Evolutionary conservation across 1,140 invertebrate species (phyloP).

Genomic region (Drosophila kohkoa): DNA sequence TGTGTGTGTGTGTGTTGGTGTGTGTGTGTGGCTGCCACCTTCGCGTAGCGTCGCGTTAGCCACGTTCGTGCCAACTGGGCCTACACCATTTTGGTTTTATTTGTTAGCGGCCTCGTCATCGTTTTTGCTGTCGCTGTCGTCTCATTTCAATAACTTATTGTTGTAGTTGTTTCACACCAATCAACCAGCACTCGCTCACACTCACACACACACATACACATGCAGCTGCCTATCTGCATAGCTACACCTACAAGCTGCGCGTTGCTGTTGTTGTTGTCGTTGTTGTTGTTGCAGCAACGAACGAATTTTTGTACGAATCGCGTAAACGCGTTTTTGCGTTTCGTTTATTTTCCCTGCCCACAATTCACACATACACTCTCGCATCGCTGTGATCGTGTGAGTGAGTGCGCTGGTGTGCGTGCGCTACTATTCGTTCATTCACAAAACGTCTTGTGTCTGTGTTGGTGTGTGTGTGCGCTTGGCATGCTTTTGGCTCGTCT

Average conservation of each 20-base stretch:
- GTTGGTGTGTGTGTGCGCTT: slow-evolving; percentile 35
- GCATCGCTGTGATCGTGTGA: slow-evolving; percentile 42
- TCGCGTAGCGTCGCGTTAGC: slow-evolving; percentile 4
- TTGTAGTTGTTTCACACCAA: slow-evolving; percentile 66
- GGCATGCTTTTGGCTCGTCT: slow-evolving; percentile 67
- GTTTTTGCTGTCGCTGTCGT: slow-evolving; percentile 55
- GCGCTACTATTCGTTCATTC: slow-evolving; percentile 81
- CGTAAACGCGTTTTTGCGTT: slow-evolving; percentile 84
- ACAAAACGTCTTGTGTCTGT: slow-evolving; percentile 64
- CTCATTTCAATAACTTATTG: slow-evolving; percentile 81
- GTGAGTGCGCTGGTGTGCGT: slow-evolving; percentile 51
- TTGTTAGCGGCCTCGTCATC: slow-evolving; percentile 49
- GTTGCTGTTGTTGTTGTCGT: too few relatives aligned
- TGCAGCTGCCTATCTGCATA: slow-evolving; percentile 54
- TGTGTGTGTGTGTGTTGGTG: too few relatives aligned
- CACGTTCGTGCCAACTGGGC: slow-evolving; percentile 37
- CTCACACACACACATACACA: slow-evolving; percentile 16
- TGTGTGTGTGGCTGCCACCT: slow-evolving; percentile 35
- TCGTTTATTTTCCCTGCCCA: slow-evolving; percentile 85
- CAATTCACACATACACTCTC: slow-evolving; percentile 73
- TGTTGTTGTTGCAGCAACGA: slow-evolving; percentile 16
- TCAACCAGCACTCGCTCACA: slow-evolving; percentile 37
- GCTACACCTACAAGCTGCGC: slow-evolving; percentile 66
- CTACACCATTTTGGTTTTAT: slow-evolving; percentile 80
- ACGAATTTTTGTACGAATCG: slow-evolving; percentile 84